These are phyloP conservation scores for Ochlodes sylvanus DNA, from an alignment of 2,888 invertebrate species.

Conservation along the genomic window DNA sequence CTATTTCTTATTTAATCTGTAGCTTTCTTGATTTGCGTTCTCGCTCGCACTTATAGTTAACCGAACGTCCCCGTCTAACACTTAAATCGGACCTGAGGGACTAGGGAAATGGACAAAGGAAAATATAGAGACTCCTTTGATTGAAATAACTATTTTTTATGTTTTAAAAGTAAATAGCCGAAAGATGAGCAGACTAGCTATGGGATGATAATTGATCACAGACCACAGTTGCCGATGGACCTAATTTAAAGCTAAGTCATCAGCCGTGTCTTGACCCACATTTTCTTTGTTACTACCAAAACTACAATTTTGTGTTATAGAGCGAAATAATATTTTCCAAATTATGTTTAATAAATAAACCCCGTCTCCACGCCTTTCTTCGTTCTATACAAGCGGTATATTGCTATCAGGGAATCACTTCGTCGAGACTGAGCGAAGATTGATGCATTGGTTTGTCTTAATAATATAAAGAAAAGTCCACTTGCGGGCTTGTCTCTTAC, in stretches of 20 bases:
- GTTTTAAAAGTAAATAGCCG: no score
- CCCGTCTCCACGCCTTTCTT: constrained; percentile 43
- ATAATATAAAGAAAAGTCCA: not conserved
- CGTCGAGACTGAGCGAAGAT: constrained; percentile 12
- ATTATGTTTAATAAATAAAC: no score
- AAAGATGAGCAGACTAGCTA: no score
- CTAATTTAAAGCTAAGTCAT: no score
- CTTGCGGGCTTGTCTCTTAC: not conserved
- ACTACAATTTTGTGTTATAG: no score
- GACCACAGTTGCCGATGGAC: no score
- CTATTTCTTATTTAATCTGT: constrained; percentile 44
- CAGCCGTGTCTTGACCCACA: no score
- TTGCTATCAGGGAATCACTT: constrained; percentile 42
- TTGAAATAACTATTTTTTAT: not conserved
- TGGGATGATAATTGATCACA: no score
- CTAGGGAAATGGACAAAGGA: constrained; percentile 46
- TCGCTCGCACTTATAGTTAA: constrained; percentile 43
- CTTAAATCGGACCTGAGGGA: constrained; percentile 57
- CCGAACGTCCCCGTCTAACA: constrained; percentile 51
- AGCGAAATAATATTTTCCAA: no score
- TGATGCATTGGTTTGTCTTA: constrained; percentile 21
- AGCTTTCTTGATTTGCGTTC: constrained; percentile 39
- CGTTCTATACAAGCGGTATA: constrained; percentile 49
- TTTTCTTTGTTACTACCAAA: no score
- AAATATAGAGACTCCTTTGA: constrained; percentile 43